A percentile compares a stretch with the other conserved stretches of the same genome.
Conservation (phyloP, 2,888 invertebrate species). For the Apotomis betuletana region DNA sequence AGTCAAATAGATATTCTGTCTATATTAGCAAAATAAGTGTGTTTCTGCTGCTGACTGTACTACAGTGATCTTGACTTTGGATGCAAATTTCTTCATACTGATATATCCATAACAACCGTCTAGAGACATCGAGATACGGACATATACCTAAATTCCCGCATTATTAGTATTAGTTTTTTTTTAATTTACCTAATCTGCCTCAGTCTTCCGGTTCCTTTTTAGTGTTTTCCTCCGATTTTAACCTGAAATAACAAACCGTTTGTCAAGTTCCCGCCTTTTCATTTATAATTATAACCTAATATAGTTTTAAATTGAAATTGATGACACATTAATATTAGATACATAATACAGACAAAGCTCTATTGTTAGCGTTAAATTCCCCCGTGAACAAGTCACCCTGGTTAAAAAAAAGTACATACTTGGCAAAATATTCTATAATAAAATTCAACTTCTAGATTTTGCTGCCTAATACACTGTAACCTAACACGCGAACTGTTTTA, state of each 20-base stretch:
- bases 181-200: conserved; percentile 60
- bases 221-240: conserved; percentile 66
- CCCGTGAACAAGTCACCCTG: not conserved
- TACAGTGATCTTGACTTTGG: not conserved
- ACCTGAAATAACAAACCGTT: conserved; percentile 75
- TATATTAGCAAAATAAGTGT: too few species aligned
- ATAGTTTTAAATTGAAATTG: conserved; percentile 38
- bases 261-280: conserved; percentile 55
- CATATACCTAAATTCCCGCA: not conserved
- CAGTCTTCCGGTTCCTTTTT: conserved; percentile 65
- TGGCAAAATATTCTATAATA: too few species aligned
- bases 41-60: not conserved
- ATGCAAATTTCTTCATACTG: not conserved
- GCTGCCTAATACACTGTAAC: not conserved
- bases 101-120: conserved; percentile 1
- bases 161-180: not conserved
- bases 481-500: not conserved
- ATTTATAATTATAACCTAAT: conserved; percentile 28
- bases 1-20: too few species aligned
- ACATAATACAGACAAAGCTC: not conserved
- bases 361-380: not conserved
- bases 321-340: conserved; percentile 28
- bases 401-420: too few species aligned
- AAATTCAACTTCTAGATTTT: not conserved
- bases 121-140: not conserved